A percentile compares a stretch with the other conserved stretches of the same genome.
Evolutionary conservation across 2,888 invertebrate species (phyloP).

Genomic region (Sinotaia quadrata): DNA sequence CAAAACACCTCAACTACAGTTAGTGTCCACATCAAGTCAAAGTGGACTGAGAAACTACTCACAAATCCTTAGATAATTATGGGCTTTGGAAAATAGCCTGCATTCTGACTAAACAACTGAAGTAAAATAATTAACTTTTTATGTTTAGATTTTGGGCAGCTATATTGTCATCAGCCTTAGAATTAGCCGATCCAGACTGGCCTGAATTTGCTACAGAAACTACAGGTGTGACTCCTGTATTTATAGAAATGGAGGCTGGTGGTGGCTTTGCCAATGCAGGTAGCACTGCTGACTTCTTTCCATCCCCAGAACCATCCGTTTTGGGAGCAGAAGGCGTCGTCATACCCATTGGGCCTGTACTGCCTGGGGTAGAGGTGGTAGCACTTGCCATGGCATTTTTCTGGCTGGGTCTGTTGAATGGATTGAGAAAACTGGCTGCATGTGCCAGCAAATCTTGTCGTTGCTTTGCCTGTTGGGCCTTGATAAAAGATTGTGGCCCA

Average conservation of each 20-base stretch:
- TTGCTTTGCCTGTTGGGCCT: slow-evolving; percentile 62
- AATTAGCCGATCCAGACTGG: neutral
- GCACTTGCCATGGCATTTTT: slow-evolving; percentile 29
- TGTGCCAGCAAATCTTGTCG: slow-evolving; percentile 65
- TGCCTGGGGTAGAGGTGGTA: slow-evolving; percentile 5
- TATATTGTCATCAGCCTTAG: slow-evolving; percentile 8
- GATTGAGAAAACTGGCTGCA: slow-evolving; percentile 67
- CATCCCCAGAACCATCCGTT: slow-evolving; percentile 17
- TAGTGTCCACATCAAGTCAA: too few species aligned
- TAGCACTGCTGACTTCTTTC: slow-evolving; percentile 14
- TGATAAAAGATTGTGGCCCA: slow-evolving; percentile 30
- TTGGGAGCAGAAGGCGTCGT: slow-evolving; percentile 12
- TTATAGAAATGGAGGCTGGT: neutral
- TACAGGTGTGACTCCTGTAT: neutral
- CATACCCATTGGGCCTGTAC: neutral
- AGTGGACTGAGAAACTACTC: too few species aligned
- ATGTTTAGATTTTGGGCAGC: neutral
- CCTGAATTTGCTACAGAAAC: neutral
- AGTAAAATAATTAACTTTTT: neutral
- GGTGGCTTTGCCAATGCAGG: slow-evolving; percentile 5
- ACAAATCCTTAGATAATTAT: too few species aligned
- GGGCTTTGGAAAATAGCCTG: too few species aligned
- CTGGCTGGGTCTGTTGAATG: slow-evolving; percentile 50
- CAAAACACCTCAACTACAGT: too few species aligned
- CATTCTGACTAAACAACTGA: too few species aligned